These are phyloP conservation scores for Trichonephila inaurata DNA, from an alignment of 1,140 invertebrate genomes.

Conservation along the genomic window DNA sequence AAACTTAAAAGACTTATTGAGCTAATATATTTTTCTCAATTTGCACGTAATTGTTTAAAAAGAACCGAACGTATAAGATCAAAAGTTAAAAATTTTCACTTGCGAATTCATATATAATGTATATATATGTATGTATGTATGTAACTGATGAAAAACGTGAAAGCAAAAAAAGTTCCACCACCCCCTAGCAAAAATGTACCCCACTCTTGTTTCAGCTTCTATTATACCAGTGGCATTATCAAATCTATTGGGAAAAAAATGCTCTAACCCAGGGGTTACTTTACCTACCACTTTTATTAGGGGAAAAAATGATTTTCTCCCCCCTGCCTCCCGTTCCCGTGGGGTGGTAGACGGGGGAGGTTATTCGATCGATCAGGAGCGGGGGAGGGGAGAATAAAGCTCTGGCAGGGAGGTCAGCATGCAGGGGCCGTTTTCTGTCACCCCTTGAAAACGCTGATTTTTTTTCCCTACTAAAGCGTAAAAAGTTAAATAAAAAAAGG, in stretches of 20 bases:
- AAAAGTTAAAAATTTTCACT: not conserved
- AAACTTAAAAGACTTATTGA: not conserved
- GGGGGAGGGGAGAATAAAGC: slow-evolving; percentile 62
- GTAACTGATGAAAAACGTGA: not conserved
- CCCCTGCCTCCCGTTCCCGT: not conserved
- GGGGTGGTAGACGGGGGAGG: not conserved
- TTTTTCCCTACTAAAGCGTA: slow-evolving; percentile 53
- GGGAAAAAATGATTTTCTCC: not conserved
- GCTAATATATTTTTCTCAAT: not conserved
- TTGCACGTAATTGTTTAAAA: too few species aligned
- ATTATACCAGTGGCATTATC: slow-evolving; percentile 5
- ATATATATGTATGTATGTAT: not conserved
- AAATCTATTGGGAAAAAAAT: slow-evolving; percentile 44
- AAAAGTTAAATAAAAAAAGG: slow-evolving; percentile 65
- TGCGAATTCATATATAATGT: not conserved
- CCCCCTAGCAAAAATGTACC: slow-evolving; percentile 44
- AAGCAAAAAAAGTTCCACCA: slow-evolving; percentile 8
- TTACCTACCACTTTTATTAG: not conserved
- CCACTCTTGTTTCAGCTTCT: slow-evolving; percentile 35
- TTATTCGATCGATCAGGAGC: slow-evolving; percentile 65
- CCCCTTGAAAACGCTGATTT: slow-evolving; percentile 65
- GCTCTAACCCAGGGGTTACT: not conserved
- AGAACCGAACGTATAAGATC: too few species aligned
- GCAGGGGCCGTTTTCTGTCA: slow-evolving; percentile 67
- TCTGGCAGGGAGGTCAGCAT: slow-evolving; percentile 37